phyloP scores from a whole-genome alignment of 2,113 vertebrate genomes.

The Bufo gargarizans region DNA sequence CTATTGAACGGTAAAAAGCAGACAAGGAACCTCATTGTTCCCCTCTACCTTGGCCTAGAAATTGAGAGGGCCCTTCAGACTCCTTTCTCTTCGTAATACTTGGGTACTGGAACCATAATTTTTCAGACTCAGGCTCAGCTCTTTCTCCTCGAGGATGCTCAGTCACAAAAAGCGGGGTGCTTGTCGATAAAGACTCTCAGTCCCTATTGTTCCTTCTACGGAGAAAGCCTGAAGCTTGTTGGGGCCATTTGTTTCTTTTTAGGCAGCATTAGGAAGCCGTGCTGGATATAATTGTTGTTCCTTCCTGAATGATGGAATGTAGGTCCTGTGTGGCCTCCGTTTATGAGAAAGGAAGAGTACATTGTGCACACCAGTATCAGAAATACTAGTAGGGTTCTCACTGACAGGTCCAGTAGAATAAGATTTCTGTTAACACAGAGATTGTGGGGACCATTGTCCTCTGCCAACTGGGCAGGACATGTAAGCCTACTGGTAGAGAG shows the following conservation, averaged over 20 bases:
- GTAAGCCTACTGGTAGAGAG: too few relatives aligned
- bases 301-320: neutral
- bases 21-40: constrained; percentile 53
- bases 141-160: constrained; percentile 36
- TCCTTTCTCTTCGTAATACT: neutral
- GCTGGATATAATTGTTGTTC: constrained; percentile 22
- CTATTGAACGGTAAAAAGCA: neutral
- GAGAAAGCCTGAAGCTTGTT: neutral
- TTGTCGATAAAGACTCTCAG: constrained; percentile 8
- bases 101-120: constrained; percentile 29
- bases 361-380: neutral
- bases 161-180: constrained; percentile 15
- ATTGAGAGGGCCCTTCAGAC: constrained; percentile 50
- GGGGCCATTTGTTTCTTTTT: neutral
- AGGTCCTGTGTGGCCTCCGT: neutral
- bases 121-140: neutral
- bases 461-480: too few relatives aligned
- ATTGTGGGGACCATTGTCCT: too few relatives aligned
- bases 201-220: constrained; percentile 19
- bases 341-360: too few relatives aligned
- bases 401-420: neutral
- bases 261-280: neutral
- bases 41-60: neutral
- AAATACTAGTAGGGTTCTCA: neutral
- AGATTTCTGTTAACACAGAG: too few relatives aligned